Percentiles rank a stretch among this genome's conserved stretches.
These are phyloP conservation scores for Sympetrum striolatum DNA, from an alignment of 2,888 invertebrate species.

Conservation along the genomic window DNA sequence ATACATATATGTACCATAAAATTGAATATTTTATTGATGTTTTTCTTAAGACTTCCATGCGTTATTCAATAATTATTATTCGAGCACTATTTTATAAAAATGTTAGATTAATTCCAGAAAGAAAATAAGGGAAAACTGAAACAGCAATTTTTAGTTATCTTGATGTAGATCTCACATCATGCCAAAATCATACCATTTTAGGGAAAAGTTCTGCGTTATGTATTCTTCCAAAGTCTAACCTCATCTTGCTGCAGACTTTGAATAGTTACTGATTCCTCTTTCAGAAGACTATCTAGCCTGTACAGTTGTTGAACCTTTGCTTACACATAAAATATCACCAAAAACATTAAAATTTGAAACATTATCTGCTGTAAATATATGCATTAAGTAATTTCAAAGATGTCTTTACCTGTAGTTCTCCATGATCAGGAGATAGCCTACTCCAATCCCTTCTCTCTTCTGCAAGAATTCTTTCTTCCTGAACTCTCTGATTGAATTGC, in stretches of 20 bases:
- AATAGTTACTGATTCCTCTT: conserved; percentile 76
- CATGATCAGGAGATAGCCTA: conserved; percentile 70
- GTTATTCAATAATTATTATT: no score
- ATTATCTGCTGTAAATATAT: neutral
- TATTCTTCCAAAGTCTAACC: conserved; percentile 55
- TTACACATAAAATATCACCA: conserved; percentile 57
- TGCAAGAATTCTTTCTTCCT: conserved; percentile 79
- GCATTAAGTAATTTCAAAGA: neutral
- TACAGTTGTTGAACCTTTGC: conserved; percentile 79
- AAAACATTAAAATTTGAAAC: neutral
- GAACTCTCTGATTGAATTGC: conserved; percentile 81
- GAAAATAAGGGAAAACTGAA: no score
- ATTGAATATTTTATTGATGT: no score
- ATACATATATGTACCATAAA: no score
- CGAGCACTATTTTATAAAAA: no score
- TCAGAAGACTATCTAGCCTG: conserved; percentile 75
- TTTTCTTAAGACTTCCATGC: no score
- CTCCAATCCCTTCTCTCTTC: conserved; percentile 75
- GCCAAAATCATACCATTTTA: no score
- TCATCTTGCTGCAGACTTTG: conserved; percentile 78
- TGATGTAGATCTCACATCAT: no score
- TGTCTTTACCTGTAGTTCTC: conserved; percentile 67
- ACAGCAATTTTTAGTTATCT: no score
- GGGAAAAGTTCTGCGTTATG: no score
- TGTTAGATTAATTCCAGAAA: no score